phyloP scores from a whole-genome alignment of 2,888 invertebrate genomes.

The Thumatha senex region DNA sequence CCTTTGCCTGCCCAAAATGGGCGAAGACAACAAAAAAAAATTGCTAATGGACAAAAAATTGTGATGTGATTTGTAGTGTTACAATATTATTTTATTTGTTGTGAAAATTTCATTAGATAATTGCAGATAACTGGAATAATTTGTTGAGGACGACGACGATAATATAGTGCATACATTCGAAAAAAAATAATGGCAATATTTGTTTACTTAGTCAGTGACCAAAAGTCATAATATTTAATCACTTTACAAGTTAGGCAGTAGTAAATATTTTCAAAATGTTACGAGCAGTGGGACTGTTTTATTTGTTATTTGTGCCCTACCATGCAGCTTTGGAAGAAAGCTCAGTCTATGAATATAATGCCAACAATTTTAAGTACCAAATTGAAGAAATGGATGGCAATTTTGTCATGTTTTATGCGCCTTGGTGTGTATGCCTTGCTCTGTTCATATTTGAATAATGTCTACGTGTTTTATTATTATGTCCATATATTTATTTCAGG shows the following conservation, averaged over 20 bases:
- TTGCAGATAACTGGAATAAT: not conserved
- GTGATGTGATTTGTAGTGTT: not conserved
- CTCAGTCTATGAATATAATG: slow-evolving; percentile 82
- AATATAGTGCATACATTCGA: too few species aligned
- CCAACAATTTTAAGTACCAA: slow-evolving; percentile 85
- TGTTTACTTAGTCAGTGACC: not conserved
- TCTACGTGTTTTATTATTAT: not conserved
- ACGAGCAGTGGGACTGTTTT: slow-evolving; percentile 34
- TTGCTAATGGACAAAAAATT: not conserved
- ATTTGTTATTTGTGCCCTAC: slow-evolving; percentile 75
- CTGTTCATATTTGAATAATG: not conserved
- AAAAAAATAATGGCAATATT: too few species aligned
- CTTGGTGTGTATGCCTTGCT: slow-evolving; percentile 87
- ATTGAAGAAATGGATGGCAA: slow-evolving; percentile 86
- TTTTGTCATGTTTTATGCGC: slow-evolving; percentile 91
- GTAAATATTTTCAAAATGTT: slow-evolving; percentile 39
- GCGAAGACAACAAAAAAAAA: too few species aligned
- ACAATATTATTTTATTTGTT: not conserved
- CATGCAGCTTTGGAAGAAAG: slow-evolving; percentile 87
- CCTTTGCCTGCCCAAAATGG: too few species aligned
- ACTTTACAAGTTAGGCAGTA: not conserved
- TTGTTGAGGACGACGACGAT: too few species aligned
- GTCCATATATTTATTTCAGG: slow-evolving; percentile 75
- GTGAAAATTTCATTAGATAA: slow-evolving; percentile 10
- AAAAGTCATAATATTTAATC: not conserved